Conservation (phyloP, 2,113 vertebrate species). For the Rhinichthys klamathensis region DNA sequence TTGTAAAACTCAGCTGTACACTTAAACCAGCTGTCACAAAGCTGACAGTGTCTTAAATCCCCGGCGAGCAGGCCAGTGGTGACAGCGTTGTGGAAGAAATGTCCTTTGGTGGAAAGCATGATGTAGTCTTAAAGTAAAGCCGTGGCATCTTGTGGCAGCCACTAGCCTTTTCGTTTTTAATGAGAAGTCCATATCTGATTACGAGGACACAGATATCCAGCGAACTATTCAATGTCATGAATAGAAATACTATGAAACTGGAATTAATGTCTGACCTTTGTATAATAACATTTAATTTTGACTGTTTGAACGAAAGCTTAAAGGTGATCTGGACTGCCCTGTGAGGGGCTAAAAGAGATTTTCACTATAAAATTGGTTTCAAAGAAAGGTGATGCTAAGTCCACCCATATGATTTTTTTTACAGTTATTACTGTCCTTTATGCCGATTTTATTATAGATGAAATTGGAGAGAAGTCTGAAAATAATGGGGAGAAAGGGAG, state of each 20-base stretch:
- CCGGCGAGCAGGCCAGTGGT: slow-evolving; percentile 27
- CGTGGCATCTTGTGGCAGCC: slow-evolving; percentile 45
- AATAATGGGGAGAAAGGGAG: neutral
- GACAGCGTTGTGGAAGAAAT: slow-evolving; percentile 39
- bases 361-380: slow-evolving; percentile 54
- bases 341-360: slow-evolving; percentile 56
- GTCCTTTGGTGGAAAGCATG: slow-evolving; percentile 47
- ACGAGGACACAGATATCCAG: slow-evolving; percentile 48
- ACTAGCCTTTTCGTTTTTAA: slow-evolving; percentile 47
- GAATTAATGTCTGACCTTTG: slow-evolving; percentile 63
- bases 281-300: slow-evolving; percentile 64
- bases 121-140: slow-evolving; percentile 50
- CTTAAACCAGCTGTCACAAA: slow-evolving; percentile 45
- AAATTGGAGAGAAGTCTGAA: slow-evolving; percentile 2
- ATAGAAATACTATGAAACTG: slow-evolving; percentile 57
- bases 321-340: slow-evolving; percentile 61
- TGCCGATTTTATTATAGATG: neutral
- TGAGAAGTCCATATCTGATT: slow-evolving; percentile 58
- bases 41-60: slow-evolving; percentile 41
- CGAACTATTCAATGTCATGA: slow-evolving; percentile 52
- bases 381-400: slow-evolving; percentile 48
- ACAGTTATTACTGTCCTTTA: neutral
- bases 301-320: slow-evolving; percentile 63
- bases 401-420: neutral
- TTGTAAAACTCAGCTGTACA: slow-evolving; percentile 39